Conservation (phyloP, 2,113 vertebrate genomes). For the Xiphophorus maculatus region DNA sequence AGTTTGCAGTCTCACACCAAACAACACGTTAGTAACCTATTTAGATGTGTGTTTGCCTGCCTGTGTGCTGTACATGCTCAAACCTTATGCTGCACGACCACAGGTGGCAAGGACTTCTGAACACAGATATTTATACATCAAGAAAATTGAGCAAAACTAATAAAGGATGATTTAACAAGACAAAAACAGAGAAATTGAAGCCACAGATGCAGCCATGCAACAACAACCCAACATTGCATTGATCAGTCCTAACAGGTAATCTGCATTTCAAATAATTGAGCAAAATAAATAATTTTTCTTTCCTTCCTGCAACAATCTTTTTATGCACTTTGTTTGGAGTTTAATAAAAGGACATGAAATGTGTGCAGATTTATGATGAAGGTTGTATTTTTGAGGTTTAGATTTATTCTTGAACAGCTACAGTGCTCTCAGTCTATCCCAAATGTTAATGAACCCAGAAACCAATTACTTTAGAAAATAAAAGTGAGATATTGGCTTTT, state of each 20-base stretch:
- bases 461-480: neutral
- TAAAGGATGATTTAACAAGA: neutral
- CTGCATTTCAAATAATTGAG: neutral
- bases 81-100: conserved; percentile 8
- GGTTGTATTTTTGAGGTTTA: too few species aligned
- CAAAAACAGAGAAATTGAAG: neutral
- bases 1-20: conserved; percentile 45
- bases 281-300: neutral
- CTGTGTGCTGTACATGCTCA: conserved; percentile 5
- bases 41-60: conserved; percentile 14
- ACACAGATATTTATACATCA: neutral
- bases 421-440: too few species aligned
- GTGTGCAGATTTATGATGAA: too few species aligned
- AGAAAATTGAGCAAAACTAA: conserved; percentile 9
- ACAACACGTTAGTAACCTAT: conserved; percentile 48
- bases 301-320: too few species aligned
- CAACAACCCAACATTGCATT: neutral
- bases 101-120: conserved; percentile 1
- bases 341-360: too few species aligned
- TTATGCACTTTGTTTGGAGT: too few species aligned
- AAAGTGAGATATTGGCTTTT: too few species aligned
- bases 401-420: too few species aligned
- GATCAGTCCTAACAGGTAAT: neutral
- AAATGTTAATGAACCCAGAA: too few species aligned
- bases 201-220: neutral